These are phyloP conservation scores for Prosapia bicincta DNA, from an alignment of 2,888 invertebrate species.

Conservation along the genomic window DNA sequence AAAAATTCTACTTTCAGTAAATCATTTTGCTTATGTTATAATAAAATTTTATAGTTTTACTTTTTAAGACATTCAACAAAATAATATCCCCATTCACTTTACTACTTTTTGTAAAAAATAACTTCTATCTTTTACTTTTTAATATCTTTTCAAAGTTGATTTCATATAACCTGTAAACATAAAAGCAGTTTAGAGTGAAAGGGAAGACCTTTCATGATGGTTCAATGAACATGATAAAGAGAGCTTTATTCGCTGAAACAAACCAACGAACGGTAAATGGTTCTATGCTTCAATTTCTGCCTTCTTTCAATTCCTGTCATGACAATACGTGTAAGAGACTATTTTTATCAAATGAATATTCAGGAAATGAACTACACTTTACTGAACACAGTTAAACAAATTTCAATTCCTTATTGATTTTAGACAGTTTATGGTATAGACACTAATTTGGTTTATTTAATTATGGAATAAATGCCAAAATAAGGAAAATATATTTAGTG, in stretches of 20 bases:
- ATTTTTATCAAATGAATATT: too few relatives aligned
- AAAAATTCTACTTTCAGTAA: too few relatives aligned
- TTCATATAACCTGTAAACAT: background rate
- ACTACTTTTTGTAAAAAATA: background rate
- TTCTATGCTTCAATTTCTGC: background rate
- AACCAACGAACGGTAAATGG: background rate
- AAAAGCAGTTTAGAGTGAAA: background rate
- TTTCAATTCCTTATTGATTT: too few relatives aligned
- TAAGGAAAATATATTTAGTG: too few relatives aligned
- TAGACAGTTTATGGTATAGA: too few relatives aligned
- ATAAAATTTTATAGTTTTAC: background rate
- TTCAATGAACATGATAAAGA: background rate
- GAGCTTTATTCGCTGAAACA: background rate
- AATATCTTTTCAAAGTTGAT: background rate
- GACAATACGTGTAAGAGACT: too few relatives aligned
- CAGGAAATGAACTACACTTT: too few relatives aligned
- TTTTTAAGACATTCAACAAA: background rate
- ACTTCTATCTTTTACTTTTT: background rate
- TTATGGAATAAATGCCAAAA: too few relatives aligned
- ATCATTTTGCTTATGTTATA: too few relatives aligned
- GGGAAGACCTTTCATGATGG: background rate
- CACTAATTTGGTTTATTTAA: too few relatives aligned
- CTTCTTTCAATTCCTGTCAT: background rate
- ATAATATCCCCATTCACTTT: background rate
- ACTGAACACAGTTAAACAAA: too few relatives aligned